Evolutionary conservation across 2,113 vertebrate genomes (phyloP).

Genomic region (Brachypteracias leptosomus): DNA sequence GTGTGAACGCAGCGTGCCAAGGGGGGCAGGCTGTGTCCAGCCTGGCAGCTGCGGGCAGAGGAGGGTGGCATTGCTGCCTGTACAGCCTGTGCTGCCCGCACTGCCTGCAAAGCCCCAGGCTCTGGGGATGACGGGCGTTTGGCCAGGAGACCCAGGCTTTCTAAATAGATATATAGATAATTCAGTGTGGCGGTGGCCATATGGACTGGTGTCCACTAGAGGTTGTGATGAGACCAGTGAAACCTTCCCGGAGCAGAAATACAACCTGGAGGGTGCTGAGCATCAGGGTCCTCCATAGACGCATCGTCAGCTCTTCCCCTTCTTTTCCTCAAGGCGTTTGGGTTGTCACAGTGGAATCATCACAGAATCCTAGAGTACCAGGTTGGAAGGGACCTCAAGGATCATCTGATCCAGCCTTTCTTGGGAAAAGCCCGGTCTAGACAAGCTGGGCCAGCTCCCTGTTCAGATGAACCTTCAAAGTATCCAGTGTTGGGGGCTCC

Average conservation of each 20-base stretch:
- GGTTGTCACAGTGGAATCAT: fast-evolving
- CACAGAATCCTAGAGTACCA: not conserved
- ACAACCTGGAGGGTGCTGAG: not conserved
- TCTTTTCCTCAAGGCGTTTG: fast-evolving
- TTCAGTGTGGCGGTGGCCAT: not conserved
- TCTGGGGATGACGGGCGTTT: too few species aligned
- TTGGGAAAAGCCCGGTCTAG: not conserved
- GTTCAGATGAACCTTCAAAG: not conserved
- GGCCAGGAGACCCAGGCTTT: not conserved
- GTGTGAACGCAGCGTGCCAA: not conserved
- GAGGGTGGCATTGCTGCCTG: not conserved
- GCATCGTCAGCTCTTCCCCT: too few species aligned
- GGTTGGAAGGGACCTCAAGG: not conserved
- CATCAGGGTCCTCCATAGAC: not conserved
- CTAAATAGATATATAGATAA: not conserved
- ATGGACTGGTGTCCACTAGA: not conserved
- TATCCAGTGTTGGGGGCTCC: not conserved
- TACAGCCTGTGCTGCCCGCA: not conserved
- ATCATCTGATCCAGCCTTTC: not conserved
- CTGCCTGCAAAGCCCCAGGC: not conserved
- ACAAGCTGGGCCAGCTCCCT: not conserved
- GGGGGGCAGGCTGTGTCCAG: not conserved
- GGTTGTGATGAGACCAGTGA: constrained; percentile 10
- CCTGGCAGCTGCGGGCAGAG: not conserved
- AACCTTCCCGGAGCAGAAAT: not conserved